These are phyloP conservation scores for Bettongia penicillata DNA, from an alignment of 2,113 vertebrate species.

Conservation along the genomic window DNA sequence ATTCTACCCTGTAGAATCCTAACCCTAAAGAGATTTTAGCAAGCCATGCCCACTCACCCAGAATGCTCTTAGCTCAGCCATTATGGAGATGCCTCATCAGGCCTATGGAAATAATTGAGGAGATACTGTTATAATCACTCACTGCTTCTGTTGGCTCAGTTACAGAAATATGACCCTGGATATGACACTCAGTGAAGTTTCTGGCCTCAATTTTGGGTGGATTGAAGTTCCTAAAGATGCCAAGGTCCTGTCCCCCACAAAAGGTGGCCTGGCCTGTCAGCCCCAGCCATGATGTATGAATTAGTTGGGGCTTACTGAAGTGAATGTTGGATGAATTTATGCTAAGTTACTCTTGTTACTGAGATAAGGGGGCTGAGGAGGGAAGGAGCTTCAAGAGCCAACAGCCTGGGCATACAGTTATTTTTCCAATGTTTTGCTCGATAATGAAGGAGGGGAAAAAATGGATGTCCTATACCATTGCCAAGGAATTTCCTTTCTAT, in stretches of 20 bases:
- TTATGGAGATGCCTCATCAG: not conserved
- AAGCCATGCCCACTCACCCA: not conserved
- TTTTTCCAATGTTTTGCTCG: slow-evolving; percentile 68
- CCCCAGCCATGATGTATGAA: slow-evolving; percentile 27
- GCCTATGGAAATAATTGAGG: not conserved
- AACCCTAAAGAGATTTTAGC: not conserved
- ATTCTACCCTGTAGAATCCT: not conserved
- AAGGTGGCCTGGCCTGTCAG: not conserved
- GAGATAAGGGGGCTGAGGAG: slow-evolving; percentile 70
- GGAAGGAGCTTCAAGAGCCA: slow-evolving; percentile 45
- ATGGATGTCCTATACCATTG: slow-evolving; percentile 53
- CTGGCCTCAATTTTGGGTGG: not conserved
- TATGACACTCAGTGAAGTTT: not conserved
- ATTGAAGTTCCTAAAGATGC: slow-evolving; percentile 9
- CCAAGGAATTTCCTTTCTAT: slow-evolving; percentile 57
- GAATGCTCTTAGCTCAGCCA: not conserved
- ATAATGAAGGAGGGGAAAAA: slow-evolving; percentile 20
- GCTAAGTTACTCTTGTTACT: slow-evolving; percentile 71
- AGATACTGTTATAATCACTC: not conserved
- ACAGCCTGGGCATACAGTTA: slow-evolving; percentile 31
- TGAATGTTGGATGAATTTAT: slow-evolving; percentile 73
- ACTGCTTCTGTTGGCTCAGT: not conserved
- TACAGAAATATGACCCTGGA: not conserved
- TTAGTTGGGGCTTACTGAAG: not conserved
- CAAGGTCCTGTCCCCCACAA: not conserved